Evolutionary conservation across 2,113 vertebrate genomes (phyloP).

Genomic region (Tachycineta bicolor): DNA sequence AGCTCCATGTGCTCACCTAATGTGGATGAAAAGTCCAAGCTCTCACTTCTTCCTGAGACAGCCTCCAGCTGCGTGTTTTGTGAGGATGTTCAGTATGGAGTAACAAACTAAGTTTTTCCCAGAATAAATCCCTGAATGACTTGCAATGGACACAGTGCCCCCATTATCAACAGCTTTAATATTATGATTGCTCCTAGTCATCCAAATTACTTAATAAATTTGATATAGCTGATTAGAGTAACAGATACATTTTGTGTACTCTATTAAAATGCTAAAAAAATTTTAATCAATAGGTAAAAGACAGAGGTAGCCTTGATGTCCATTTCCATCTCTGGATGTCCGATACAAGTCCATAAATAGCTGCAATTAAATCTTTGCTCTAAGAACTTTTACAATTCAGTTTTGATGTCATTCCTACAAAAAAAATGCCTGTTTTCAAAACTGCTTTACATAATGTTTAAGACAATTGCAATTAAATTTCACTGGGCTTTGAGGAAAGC

Average conservation of each 20-base stretch:
- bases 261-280: background rate
- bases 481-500: background rate
- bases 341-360: background rate
- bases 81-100: background rate
- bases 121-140: background rate
- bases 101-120: background rate
- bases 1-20: background rate
- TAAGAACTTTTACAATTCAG: background rate
- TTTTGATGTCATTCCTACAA: background rate
- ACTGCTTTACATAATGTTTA: background rate
- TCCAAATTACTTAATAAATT: background rate
- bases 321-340: background rate
- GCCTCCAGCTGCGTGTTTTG: background rate
- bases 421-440: background rate
- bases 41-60: background rate
- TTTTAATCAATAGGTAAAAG: background rate
- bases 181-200: background rate
- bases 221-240: background rate
- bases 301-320: background rate
- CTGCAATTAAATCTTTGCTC: background rate
- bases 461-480: background rate
- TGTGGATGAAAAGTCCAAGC: background rate
- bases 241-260: background rate
- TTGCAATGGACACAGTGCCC: background rate
- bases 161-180: background rate